These are phyloP conservation scores for Bradypodion ventrale DNA, from an alignment of 2,797 vertebrate genomes.

Conservation along the genomic window DNA sequence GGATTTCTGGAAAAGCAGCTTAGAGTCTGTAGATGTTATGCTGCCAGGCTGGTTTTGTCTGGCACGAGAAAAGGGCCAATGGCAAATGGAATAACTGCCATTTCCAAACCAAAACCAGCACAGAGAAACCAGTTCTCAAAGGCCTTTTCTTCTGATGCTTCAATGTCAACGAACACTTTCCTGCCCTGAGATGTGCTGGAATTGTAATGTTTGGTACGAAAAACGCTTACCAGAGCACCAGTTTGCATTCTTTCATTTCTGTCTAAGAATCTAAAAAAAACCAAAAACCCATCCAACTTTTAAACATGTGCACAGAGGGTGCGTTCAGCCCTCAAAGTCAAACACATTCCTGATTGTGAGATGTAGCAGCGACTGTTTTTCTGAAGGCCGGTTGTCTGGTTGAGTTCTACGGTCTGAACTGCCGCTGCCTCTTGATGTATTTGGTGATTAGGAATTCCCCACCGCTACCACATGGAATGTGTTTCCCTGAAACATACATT, in stretches of 20 bases:
- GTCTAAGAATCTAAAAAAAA: neutral
- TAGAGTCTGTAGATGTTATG: too few species aligned
- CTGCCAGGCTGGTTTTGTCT: too few species aligned
- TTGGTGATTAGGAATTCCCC: neutral
- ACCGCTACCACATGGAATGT: too few species aligned
- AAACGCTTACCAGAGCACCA: neutral
- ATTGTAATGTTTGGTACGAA: neutral
- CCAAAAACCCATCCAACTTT: neutral
- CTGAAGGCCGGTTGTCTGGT: too few species aligned
- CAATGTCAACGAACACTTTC: neutral
- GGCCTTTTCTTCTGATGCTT: neutral
- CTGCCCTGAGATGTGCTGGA: neutral
- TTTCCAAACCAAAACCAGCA: too few species aligned
- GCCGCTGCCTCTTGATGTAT: neutral
- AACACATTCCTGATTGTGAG: neutral
- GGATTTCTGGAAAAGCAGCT: too few species aligned
- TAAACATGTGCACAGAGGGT: neutral
- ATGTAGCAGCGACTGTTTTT: neutral
- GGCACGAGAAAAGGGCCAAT: too few species aligned
- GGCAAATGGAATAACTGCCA: neutral
- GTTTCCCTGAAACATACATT: too few species aligned
- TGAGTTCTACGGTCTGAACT: too few species aligned
- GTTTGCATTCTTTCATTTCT: too few species aligned
- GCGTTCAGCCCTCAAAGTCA: neutral
- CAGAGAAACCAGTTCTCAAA: neutral